Evolutionary conservation across 2,888 invertebrate species (phyloP), one percentile per base, ranked within the genome.

Genomic region (Sinelater perroti): DNA sequence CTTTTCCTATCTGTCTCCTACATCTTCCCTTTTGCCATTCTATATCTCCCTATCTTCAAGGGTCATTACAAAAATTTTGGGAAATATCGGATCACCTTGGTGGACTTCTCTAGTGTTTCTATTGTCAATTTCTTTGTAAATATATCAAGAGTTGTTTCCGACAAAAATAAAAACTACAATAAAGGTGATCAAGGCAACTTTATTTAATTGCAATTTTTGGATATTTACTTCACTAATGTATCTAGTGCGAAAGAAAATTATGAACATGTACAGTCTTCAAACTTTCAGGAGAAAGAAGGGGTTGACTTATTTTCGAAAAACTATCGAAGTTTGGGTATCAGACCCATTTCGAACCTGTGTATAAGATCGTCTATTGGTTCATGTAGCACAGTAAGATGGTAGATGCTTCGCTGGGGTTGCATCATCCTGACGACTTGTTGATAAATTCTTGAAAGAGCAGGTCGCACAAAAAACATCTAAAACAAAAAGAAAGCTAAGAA

Each of bases 301-400:
- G n/a, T n/a, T 3, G 30, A 30, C 11, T 30, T 30, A 30, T 3
- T 30, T n/a, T 30, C n/a, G n/a, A n/a, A n/a, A n/a, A n/a, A n/a
- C n/a, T n/a, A n/a, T n/a, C n/a, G n/a, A n/a, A n/a, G n/a, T n/a
- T n/a, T n/a, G n/a, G n/a, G n/a, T n/a, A 24, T 24, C 24, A 24
- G 8, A 24, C 24, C 24, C n/a, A n/a, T n/a, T n/a, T n/a, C 63
- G 60, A 40, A 68, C 70, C 70, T 68, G 42, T 66, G 74, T 68
- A 85, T 83, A 69, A 84, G 83, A 62, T 85, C 83, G 55, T 83
- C 85, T 40, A 83, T 81, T 4, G 81, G 76, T 67, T 85, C 84
- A 56, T 67, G 40, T 7, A 58, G 42, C 16, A 66, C 10, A 10
- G 56, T 45, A 28, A 64, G 26, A 30, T 47, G 49, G 10, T 40